A percentile compares a stretch with the other conserved stretches of the same genome.
Conservation (phyloP, 1,140 invertebrate genomes). For the Riptortus pedestris region DNA sequence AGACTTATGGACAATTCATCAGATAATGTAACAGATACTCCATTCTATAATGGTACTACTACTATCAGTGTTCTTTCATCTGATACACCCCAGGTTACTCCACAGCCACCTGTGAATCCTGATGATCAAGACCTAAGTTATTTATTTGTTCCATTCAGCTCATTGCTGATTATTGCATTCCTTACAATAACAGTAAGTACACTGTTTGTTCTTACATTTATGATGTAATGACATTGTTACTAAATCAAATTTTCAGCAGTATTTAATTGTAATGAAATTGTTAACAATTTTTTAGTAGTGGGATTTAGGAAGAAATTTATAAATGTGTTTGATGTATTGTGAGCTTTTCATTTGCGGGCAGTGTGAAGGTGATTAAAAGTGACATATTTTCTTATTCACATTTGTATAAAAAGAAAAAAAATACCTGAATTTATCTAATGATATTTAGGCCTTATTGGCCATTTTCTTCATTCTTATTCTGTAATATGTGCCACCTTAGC, state of each 20-base stretch:
- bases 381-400: background rate
- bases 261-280: background rate
- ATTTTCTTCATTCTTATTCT: too few species aligned
- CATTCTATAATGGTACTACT: background rate
- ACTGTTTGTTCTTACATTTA: background rate
- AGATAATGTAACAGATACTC: background rate
- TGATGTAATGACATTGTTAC: too few species aligned
- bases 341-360: background rate
- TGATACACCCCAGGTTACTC: background rate
- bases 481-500: too few species aligned
- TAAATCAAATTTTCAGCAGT: too few species aligned
- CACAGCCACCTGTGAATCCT: background rate
- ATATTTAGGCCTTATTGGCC: too few species aligned
- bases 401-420: too few species aligned
- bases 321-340: background rate
- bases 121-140: slow-evolving; percentile 22
- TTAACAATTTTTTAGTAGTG: background rate
- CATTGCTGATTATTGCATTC: slow-evolving; percentile 19
- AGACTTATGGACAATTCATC: background rate
- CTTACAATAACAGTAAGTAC: slow-evolving; percentile 24
- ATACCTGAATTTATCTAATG: too few species aligned
- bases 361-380: background rate
- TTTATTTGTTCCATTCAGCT: slow-evolving; percentile 23
- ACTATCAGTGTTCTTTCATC: background rate
- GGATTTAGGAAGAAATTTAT: background rate